Percentiles rank a stretch among this genome's conserved stretches.
Evolutionary conservation across 2,113 vertebrate genomes (phyloP).

Genomic region (Cettia cetti): DNA sequence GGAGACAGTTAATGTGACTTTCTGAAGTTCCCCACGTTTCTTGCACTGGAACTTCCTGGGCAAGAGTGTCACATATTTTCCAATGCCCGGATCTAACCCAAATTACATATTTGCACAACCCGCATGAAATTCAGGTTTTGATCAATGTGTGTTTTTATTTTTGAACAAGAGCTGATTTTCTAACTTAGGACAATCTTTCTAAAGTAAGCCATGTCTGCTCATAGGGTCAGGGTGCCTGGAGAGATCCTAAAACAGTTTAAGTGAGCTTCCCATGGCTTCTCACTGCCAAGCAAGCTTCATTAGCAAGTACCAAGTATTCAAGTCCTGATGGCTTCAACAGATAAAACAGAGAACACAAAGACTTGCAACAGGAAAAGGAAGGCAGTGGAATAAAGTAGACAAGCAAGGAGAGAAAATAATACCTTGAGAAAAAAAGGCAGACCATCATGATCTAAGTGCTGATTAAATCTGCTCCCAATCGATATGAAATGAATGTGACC

Average conservation of each 20-base stretch:
- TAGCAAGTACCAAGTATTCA: background rate
- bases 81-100: background rate
- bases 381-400: background rate
- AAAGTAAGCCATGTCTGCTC: background rate
- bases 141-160: background rate
- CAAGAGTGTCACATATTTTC: background rate
- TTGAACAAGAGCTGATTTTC: background rate
- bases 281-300: background rate
- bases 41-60: conserved; percentile 6
- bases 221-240: background rate
- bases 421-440: background rate
- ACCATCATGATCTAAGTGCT: background rate
- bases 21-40: background rate
- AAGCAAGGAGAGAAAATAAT: background rate
- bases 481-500: background rate
- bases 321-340: background rate
- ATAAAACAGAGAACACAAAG: background rate
- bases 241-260: background rate
- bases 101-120: conserved; percentile 3
- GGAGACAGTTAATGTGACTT: background rate
- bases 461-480: background rate
- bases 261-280: background rate
- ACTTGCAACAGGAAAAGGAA: background rate
- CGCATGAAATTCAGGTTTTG: conserved; percentile 1
- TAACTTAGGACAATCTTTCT: background rate